Evolutionary conservation across 64 coral and sea anemone species (phyloP).

Genomic region (Montipora sp.): DNA sequence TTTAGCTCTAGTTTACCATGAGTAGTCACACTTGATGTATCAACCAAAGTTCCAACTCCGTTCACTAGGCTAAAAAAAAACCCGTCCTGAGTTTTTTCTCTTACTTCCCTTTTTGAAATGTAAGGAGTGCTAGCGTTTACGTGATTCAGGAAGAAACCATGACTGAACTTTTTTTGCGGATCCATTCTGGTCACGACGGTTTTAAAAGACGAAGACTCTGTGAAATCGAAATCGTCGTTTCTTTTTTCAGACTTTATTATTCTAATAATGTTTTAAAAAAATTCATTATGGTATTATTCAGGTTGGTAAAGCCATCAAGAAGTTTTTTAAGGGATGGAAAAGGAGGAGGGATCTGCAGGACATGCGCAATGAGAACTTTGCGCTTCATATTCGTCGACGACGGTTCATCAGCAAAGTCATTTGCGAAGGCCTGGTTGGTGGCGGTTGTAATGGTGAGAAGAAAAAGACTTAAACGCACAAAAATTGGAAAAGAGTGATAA

Average conservation of each 20-base stretch:
- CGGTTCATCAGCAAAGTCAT: conserved; percentile 95
- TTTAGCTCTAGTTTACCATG: no score
- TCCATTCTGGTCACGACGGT: background rate
- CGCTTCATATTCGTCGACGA: conserved; percentile 86
- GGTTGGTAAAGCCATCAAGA: conserved; percentile 99
- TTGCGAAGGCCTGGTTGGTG: conserved; percentile 94
- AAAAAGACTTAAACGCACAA: no score
- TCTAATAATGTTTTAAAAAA: background rate
- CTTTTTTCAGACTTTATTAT: background rate
- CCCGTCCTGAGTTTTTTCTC: no score
- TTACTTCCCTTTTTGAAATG: no score
- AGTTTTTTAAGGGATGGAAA: conserved; percentile 94
- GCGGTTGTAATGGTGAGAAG: conserved; percentile 81
- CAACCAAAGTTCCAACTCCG: no score
- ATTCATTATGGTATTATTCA: background rate
- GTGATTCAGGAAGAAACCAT: no score
- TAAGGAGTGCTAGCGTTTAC: no score
- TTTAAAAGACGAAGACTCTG: background rate
- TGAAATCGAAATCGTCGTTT: no score
- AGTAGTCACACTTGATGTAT: no score
- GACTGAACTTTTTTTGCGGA: no score
- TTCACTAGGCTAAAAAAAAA: no score
- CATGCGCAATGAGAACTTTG: conserved; percentile 87
- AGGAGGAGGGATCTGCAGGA: conserved; percentile 78
- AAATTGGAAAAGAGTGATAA: no score